Evolutionary conservation across 2,888 invertebrate genomes (phyloP).

Genomic region (Drosophila antonietae): DNA sequence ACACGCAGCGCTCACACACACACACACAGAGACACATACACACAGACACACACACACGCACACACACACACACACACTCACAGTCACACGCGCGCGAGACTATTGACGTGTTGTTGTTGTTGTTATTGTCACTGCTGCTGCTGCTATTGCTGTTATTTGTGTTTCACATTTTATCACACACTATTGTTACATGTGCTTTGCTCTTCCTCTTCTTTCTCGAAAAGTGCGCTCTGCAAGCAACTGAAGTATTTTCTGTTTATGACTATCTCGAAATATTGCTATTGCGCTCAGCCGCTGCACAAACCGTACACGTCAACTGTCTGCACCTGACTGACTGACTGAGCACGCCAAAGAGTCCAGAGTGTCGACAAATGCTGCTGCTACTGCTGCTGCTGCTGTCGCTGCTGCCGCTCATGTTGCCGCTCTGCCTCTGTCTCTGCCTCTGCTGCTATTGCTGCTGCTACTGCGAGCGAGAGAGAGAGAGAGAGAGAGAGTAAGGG

Average conservation of each 20-base stretch:
- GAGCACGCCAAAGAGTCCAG: slow-evolving; percentile 31
- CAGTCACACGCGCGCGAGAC: slow-evolving; percentile 50
- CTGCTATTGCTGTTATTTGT: slow-evolving; percentile 36
- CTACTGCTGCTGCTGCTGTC: slow-evolving; percentile 5
- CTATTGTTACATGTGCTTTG: slow-evolving; percentile 27
- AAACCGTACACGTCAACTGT: slow-evolving; percentile 84
- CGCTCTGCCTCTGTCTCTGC: background rate
- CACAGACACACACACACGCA: slow-evolving; percentile 23
- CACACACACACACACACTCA: slow-evolving; percentile 35
- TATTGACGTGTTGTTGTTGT: slow-evolving; percentile 40
- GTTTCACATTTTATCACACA: slow-evolving; percentile 53
- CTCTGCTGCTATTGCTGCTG: slow-evolving; percentile 10
- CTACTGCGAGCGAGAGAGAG: slow-evolving; percentile 5
- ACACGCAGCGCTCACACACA: slow-evolving; percentile 53
- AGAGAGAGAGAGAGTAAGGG: slow-evolving; percentile 21
- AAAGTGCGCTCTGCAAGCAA: slow-evolving; percentile 53
- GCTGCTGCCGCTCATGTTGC: slow-evolving; percentile 1
- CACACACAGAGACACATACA: slow-evolving; percentile 35
- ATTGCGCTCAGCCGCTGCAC: slow-evolving; percentile 70
- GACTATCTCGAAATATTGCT: slow-evolving; percentile 25
- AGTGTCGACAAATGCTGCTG: background rate
- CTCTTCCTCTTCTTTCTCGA: slow-evolving; percentile 8
- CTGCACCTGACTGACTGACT: slow-evolving; percentile 83
- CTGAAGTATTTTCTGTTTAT: slow-evolving; percentile 29
- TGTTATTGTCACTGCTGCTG: slow-evolving; percentile 31